These are phyloP conservation scores for Falco concolor DNA, from an alignment of 2,797 vertebrate genomes.

Conservation along the genomic window DNA sequence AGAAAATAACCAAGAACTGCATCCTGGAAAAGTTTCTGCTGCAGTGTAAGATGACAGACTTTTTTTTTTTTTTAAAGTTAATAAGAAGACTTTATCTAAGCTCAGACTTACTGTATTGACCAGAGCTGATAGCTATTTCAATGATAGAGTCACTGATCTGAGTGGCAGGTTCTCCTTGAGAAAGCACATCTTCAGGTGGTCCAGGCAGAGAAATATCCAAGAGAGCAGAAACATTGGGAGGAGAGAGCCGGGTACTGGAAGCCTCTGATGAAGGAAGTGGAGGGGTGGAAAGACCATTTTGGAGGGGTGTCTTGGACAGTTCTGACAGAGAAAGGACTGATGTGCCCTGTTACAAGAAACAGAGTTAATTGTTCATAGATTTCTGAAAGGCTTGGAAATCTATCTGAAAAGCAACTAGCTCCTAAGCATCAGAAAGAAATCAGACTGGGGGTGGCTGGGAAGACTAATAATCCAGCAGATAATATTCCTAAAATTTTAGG, in stretches of 20 bases:
- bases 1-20: background rate
- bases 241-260: constrained; percentile 84
- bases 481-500: background rate
- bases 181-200: constrained; percentile 92
- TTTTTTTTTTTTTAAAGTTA: background rate
- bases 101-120: constrained; percentile 83
- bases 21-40: background rate
- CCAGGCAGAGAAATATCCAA: constrained; percentile 96
- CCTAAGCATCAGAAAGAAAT: background rate
- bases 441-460: background rate
- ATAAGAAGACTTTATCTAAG: background rate
- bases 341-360: constrained; percentile 55
- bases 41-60: background rate
- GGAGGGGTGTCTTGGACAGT: constrained; percentile 72
- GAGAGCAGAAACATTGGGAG: constrained; percentile 92
- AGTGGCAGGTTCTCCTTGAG: constrained; percentile 86
- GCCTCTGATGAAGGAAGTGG: constrained; percentile 75
- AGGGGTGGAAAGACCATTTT: constrained; percentile 82
- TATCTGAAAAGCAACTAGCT: background rate
- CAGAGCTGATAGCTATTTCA: constrained; percentile 96
- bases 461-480: background rate
- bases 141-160: constrained; percentile 99
- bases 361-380: background rate
- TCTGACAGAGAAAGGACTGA: constrained; percentile 73
- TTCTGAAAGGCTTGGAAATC: background rate